A percentile compares a stretch with the other conserved stretches of the same genome.
phyloP scores from a whole-genome alignment of 2,888 invertebrate genomes.

The Allophyes oxyacanthae region DNA sequence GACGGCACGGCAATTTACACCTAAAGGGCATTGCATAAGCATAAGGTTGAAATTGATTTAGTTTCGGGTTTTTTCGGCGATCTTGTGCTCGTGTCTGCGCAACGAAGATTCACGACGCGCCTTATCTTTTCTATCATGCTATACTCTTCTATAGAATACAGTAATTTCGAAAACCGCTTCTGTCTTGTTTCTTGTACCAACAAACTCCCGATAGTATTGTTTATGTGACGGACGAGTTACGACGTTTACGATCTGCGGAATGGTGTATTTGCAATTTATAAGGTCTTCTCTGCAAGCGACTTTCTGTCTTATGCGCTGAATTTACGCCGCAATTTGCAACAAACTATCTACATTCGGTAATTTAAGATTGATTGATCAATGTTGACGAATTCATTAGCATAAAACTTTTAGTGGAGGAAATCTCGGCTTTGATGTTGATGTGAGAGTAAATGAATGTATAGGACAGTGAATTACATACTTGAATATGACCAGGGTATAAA shows the following conservation, averaged over 20 bases:
- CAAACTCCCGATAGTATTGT: slow-evolving; percentile 64
- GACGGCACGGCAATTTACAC: no score
- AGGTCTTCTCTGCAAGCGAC: slow-evolving; percentile 51
- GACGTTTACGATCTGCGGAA: slow-evolving; percentile 69
- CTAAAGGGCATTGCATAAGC: no score
- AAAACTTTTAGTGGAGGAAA: slow-evolving; percentile 55
- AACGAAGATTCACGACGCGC: no score
- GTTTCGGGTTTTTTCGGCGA: no score
- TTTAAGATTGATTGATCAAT: slow-evolving; percentile 60
- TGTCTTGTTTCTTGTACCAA: slow-evolving; percentile 39
- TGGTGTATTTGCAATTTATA: slow-evolving; percentile 72
- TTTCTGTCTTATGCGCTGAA: slow-evolving; percentile 49
- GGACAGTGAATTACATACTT: neutral
- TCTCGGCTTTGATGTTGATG: slow-evolving; percentile 43
- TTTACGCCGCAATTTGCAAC: slow-evolving; percentile 31
- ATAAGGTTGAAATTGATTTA: no score
- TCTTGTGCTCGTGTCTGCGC: no score
- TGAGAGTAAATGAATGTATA: slow-evolving; percentile 5
- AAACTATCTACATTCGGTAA: slow-evolving; percentile 32
- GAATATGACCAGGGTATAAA: no score
- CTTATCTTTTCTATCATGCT: no score
- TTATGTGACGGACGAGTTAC: slow-evolving; percentile 76
- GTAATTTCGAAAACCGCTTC: no score
- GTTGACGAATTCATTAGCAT: slow-evolving; percentile 60
- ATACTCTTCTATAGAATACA: no score